Base-by-base conservation (phyloP, 2,113 vertebrate species). In the Alethe castanea region DNA sequence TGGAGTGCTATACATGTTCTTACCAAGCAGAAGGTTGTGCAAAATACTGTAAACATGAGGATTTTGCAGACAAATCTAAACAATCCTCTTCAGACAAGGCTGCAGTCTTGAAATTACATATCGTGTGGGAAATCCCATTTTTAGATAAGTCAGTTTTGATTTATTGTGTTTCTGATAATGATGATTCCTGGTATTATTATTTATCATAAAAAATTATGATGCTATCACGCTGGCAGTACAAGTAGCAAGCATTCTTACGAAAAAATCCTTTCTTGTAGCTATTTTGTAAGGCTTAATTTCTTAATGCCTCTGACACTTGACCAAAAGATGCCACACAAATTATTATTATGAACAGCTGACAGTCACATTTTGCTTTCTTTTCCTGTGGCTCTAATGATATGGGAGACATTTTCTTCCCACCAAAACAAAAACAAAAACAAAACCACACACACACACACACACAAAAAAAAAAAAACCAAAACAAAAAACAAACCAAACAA, bases 351-450 rank as follows among this genome's bases (percentile, higher is more conserved):
- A 79, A 23, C 28, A 62, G 11, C 35, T 95, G 6, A 60, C 64
- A 94, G 67, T 67, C n/a, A 26, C 35, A 92, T 29, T 45, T 74
- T 70, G 42, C 57, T 86, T 88, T 91, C 87, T 59, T 97, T 62
- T 59, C 69, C 59, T 44, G n/a, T 86, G 25, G 19, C 72, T 94
- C 88, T 96, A 69, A 88, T 73, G 33, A 72, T 77, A 70, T 52
- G 12, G 47, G 47, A 48, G 90, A 70, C n/a, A 84, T 94, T 90
- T 86, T 90, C 82, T 92, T 94, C 77, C 88, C 70, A 72, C 44
- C 4, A 45, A 52, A 61, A 26, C 2, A 6, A 44, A 50, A 26
- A 14, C 48, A 24, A 57, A 20, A 20, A 6, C 4, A n/a, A 50
- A 61, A 17, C 2, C 5, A 44, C 45, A 23, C 19, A 47, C 40